These are phyloP conservation scores for Danio albolineatus DNA, from an alignment of 2,797 vertebrate genomes.

Conservation along the genomic window DNA sequence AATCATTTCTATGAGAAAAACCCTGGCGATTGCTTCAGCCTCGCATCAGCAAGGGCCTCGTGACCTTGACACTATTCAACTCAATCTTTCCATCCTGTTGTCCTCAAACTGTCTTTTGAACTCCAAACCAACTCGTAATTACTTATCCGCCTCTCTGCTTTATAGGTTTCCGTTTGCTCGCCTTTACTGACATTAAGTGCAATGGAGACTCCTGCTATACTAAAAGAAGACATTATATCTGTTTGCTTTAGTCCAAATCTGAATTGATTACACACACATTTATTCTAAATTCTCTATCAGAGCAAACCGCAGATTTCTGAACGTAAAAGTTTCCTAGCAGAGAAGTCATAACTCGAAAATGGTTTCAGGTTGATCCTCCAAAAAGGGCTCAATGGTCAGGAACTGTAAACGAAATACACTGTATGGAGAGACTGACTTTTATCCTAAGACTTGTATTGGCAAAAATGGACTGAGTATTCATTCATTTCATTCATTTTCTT, in stretches of 20 bases:
- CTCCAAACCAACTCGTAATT: background rate
- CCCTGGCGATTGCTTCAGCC: constrained; percentile 10
- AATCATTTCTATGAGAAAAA: constrained; percentile 36
- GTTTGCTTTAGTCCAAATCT: background rate
- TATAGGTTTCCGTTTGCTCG: background rate
- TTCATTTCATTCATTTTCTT: too few relatives aligned
- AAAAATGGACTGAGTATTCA: too few relatives aligned
- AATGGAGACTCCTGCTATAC: background rate
- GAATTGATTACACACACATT: background rate
- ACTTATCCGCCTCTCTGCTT: background rate
- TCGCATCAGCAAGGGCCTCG: constrained; percentile 20
- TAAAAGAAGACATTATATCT: background rate
- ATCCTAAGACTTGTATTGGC: too few relatives aligned
- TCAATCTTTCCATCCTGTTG: constrained; percentile 25
- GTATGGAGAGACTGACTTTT: too few relatives aligned
- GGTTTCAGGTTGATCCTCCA: too few relatives aligned
- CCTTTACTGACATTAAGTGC: background rate
- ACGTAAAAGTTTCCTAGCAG: too few relatives aligned
- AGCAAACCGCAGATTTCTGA: background rate
- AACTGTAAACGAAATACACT: too few relatives aligned
- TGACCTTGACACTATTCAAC: constrained; percentile 38
- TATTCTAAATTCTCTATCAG: background rate
- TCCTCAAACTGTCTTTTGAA: constrained; percentile 24
- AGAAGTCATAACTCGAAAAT: too few relatives aligned
- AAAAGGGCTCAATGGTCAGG: too few relatives aligned